Base-by-base conservation (phyloP, 2,113 vertebrate genomes). In the Actenoides lindsayi region DNA sequence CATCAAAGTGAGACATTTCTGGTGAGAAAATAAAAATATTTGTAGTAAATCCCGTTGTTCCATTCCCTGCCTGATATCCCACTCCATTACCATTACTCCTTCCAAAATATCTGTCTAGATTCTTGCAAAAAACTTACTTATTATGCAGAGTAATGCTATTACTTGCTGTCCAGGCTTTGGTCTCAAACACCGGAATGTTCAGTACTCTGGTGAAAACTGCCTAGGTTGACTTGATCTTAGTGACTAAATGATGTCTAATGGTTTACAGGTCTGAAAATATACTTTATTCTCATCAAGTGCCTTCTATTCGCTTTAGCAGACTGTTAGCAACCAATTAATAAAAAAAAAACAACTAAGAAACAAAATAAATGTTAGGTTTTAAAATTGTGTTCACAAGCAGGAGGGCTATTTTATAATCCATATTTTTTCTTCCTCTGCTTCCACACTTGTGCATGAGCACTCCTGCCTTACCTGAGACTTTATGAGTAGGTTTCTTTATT, bases 11-110 rank as follows among this genome's bases (percentile, higher is more conserved):
- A 95, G 93, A 92, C 64, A 93, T 94, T 97, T 95, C 82, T 95
- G 63, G 74, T 96, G 92, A 98, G 91, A 97, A 97, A 98, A 50
- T 46, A 83, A 81, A 83, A 81, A 92, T 54, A 75, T 77, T 69
- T 74, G 62, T 78, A 89, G 10, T 83, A 76, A 87, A 53, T 84
- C 75, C 11, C 44, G 59, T 83, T 89, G 39, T 53, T 16, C 31
- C 46, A 57, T 96, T 80, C 31, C 19, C 11, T 94, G 46, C 41
- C 83, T 87, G 31, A 41, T 80, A 88, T 94, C 28, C 19, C 48
- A 74, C 15, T 27, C 13, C 35, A 46, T 42, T 41, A 76, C 39
- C 51, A 41, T 57, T 73, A 21, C 31, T 70, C 27, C 27, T 82
- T 79, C 39, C 41, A 78, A 76, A 30, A 44, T n/a, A 83, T 19